phyloP scores from a whole-genome alignment of 2,888 invertebrate genomes.

The Drosophila diplacantha region DNA sequence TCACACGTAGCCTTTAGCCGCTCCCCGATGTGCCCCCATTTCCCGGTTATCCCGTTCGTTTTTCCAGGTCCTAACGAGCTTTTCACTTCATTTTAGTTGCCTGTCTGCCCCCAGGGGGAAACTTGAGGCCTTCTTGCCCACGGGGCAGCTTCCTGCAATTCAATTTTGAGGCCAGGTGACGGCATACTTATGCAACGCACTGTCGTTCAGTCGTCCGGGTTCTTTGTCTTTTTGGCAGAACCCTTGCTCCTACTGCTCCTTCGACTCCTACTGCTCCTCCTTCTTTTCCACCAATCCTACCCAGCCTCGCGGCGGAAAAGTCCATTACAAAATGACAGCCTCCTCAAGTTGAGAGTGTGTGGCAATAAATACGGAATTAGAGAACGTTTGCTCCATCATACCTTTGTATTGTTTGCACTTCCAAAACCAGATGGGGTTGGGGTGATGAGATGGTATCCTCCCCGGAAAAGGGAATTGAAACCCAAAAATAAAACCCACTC shows the following conservation, averaged over 20 bases:
- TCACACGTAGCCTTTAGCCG: slow-evolving; percentile 51
- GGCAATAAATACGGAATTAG: slow-evolving; percentile 45
- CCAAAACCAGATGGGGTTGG: not conserved
- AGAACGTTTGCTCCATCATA: slow-evolving; percentile 22
- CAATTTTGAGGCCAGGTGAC: slow-evolving; percentile 50
- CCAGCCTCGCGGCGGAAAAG: slow-evolving; percentile 54
- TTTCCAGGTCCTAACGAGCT: slow-evolving; percentile 49
- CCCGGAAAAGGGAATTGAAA: slow-evolving; percentile 13
- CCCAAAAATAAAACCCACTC: slow-evolving; percentile 16
- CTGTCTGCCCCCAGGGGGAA: slow-evolving; percentile 16
- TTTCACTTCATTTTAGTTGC: slow-evolving; percentile 58
- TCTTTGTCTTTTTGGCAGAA: slow-evolving; percentile 16
- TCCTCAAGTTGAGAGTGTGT: slow-evolving; percentile 32
- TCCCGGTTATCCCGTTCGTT: slow-evolving; percentile 21
- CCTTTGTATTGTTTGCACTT: slow-evolving; percentile 33
- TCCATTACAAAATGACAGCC: slow-evolving; percentile 58
- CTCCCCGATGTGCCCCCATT: not conserved
- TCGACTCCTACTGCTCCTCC: slow-evolving; percentile 7
- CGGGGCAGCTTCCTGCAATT: slow-evolving; percentile 43
- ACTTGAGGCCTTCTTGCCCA: slow-evolving; percentile 15
- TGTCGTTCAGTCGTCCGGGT: slow-evolving; percentile 37
- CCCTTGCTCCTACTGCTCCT: slow-evolving; percentile 3
- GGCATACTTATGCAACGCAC: slow-evolving; percentile 60
- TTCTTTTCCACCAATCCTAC: slow-evolving; percentile 22
- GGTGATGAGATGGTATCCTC: slow-evolving; percentile 4